Percentiles rank a stretch among this genome's conserved stretches.
Evolutionary conservation across 2,113 vertebrate species (phyloP).

Genomic region (Suncus etruscus): DNA sequence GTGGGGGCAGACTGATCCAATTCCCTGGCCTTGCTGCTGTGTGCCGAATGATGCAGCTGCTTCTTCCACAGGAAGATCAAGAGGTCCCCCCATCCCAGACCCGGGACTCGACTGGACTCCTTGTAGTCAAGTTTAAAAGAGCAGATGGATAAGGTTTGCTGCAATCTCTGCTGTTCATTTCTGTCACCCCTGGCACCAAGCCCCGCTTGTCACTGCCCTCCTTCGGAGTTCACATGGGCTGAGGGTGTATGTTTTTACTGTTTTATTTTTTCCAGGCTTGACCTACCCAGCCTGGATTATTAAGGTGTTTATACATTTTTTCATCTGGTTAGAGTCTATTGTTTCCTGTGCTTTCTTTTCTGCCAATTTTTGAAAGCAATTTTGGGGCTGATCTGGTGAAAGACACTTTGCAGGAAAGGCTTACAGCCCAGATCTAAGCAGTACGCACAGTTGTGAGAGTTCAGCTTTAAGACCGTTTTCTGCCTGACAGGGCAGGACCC

Average conservation of each 20-base stretch:
- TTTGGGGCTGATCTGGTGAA: conserved; percentile 79
- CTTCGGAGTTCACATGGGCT: not conserved
- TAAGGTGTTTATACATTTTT: conserved; percentile 21
- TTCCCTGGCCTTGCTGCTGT: conserved; percentile 77
- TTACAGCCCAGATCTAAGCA: conserved; percentile 75
- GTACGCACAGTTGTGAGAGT: conserved; percentile 82
- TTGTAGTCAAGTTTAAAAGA: not conserved
- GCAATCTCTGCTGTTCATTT: not conserved
- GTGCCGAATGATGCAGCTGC: conserved; percentile 63
- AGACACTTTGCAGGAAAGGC: conserved; percentile 74
- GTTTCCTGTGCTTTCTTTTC: conserved; percentile 22
- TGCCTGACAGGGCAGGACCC: conserved; percentile 91
- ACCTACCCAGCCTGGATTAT: not conserved
- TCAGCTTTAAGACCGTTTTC: conserved; percentile 89
- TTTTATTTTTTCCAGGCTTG: not conserved
- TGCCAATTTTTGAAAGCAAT: not conserved
- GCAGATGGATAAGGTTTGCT: not conserved
- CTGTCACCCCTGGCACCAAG: not conserved
- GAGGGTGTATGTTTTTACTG: not conserved
- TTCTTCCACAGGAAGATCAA: conserved; percentile 24
- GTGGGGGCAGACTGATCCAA: conserved; percentile 77
- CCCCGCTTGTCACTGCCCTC: not conserved
- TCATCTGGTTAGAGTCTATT: not conserved
- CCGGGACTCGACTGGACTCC: not conserved
- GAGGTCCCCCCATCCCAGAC: conserved; percentile 43